Percentiles rank a stretch among this genome's conserved stretches.
phyloP scores from a whole-genome alignment of 2,888 invertebrate species.

The Saturnia japonica region DNA sequence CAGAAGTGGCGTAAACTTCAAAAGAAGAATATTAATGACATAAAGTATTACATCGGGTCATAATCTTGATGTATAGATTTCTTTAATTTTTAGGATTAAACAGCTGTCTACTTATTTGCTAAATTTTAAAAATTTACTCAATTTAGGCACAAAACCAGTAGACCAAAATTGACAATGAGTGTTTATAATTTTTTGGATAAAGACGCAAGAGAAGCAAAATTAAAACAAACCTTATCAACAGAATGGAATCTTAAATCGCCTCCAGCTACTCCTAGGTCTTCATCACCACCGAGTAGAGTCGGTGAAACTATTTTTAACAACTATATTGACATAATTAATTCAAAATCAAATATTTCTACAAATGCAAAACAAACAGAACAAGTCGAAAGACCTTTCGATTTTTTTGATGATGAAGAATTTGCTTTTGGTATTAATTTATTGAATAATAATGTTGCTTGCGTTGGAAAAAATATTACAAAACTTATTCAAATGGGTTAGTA shows the following conservation, averaged over 20 bases:
- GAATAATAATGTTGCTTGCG: slow-evolving; percentile 75
- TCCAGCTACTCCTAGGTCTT: slow-evolving; percentile 48
- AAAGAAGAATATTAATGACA: background rate
- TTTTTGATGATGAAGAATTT: slow-evolving; percentile 72
- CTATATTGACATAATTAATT: slow-evolving; percentile 63
- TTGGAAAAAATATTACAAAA: slow-evolving; percentile 69
- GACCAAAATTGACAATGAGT: slow-evolving; percentile 33
- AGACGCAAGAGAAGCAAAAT: slow-evolving; percentile 41
- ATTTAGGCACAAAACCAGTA: background rate
- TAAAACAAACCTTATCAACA: slow-evolving; percentile 43
- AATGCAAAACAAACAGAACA: slow-evolving; percentile 55
- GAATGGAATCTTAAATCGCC: slow-evolving; percentile 49
- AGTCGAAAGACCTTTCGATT: slow-evolving; percentile 67
- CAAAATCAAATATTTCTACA: slow-evolving; percentile 56
- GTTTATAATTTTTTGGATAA: slow-evolving; percentile 44
- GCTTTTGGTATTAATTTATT: slow-evolving; percentile 72
- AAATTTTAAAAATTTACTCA: background rate
- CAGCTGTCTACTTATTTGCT: background rate
- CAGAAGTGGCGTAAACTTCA: background rate
- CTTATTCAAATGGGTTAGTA: slow-evolving; percentile 70
- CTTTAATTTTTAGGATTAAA: background rate
- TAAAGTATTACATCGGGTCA: background rate
- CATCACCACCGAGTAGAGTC: slow-evolving; percentile 44
- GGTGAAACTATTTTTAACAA: slow-evolving; percentile 62
- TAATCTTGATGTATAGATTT: too few species aligned